Evolutionary conservation across 2,113 vertebrate genomes (phyloP).

Genomic region (Raja brachyura): DNA sequence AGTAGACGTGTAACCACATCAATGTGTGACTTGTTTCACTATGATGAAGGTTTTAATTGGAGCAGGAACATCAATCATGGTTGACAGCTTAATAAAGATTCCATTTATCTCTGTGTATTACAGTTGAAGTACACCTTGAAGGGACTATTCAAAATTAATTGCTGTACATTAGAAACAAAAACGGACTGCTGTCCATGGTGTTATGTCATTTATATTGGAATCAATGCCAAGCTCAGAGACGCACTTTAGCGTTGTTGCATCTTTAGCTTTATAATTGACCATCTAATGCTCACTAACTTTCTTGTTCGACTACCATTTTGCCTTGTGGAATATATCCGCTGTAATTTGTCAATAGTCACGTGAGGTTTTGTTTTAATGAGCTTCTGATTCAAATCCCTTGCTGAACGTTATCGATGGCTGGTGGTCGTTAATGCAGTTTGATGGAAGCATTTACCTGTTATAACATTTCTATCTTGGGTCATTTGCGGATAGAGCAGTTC

Average conservation of each 20-base stretch:
- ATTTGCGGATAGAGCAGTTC: not conserved
- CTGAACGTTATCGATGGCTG: not conserved
- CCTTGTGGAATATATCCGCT: not conserved
- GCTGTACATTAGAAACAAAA: not conserved
- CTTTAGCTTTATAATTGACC: not conserved
- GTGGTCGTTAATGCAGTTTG: not conserved
- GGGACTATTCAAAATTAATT: conserved; percentile 14
- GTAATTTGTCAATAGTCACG: not conserved
- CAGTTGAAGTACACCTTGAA: not conserved
- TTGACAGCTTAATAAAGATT: conserved; percentile 20
- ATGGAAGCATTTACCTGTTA: not conserved
- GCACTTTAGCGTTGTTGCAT: not conserved
- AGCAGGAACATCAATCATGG: conserved; percentile 12
- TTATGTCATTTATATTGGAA: not conserved
- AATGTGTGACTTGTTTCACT: not conserved
- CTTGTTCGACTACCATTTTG: not conserved
- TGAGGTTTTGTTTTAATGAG: not conserved
- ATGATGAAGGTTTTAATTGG: conserved; percentile 23
- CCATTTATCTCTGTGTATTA: not conserved
- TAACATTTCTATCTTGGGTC: too few species aligned
- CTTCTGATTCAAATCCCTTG: not conserved
- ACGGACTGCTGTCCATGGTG: not conserved
- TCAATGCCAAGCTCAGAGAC: not conserved
- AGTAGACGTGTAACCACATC: not conserved
- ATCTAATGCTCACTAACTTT: not conserved